A percentile compares a stretch with the other conserved stretches of the same genome.
Evolutionary conservation across 1,140 invertebrate species (phyloP).

Genomic region (Leptopilina clavipes): DNA sequence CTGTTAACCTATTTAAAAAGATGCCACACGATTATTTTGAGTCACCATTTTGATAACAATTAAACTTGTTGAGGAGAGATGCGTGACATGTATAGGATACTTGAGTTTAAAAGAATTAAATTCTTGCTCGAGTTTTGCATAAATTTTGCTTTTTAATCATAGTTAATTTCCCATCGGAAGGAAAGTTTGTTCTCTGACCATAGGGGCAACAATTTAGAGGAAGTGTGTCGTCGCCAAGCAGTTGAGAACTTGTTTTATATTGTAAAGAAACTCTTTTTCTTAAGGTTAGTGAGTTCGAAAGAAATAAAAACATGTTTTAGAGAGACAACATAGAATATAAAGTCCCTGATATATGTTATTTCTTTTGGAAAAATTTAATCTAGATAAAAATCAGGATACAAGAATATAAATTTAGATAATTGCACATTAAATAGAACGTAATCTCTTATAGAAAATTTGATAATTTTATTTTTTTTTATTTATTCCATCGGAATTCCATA

Average conservation of each 20-base stretch:
- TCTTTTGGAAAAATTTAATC: neutral
- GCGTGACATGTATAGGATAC: too few relatives aligned
- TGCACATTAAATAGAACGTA: too few relatives aligned
- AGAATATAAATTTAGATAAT: too few relatives aligned
- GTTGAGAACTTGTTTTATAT: conserved; percentile 9
- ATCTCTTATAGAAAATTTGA: too few relatives aligned
- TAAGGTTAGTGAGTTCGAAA: neutral
- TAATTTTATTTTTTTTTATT: too few relatives aligned
- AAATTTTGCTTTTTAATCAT: neutral
- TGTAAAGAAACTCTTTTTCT: neutral
- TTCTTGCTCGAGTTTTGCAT: neutral
- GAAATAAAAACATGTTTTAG: neutral
- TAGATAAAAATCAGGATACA: too few relatives aligned
- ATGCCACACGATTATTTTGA: too few relatives aligned
- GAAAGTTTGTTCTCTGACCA: neutral
- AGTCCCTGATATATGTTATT: neutral
- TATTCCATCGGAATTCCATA: too few relatives aligned
- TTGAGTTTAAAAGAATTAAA: neutral
- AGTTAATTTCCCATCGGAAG: neutral
- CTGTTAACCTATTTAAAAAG: too few relatives aligned
- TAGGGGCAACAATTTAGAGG: neutral
- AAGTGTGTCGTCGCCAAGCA: neutral
- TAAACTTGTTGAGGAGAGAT: too few relatives aligned
- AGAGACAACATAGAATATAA: neutral
- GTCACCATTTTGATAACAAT: too few relatives aligned